Evolutionary conservation across 2,888 invertebrate genomes (phyloP).

Genomic region (Platerodrilus igneus): DNA sequence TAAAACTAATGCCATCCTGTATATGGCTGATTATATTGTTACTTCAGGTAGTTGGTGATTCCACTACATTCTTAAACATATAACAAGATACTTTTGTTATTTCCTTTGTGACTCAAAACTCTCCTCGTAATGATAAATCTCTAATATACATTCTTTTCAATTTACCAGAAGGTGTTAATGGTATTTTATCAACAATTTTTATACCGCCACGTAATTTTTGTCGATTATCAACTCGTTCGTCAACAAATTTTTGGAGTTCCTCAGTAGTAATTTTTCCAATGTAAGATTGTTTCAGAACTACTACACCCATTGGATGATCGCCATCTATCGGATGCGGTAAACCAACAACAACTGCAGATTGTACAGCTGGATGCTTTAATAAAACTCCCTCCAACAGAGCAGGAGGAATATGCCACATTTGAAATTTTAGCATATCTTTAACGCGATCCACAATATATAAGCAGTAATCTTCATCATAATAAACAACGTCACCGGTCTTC

Average conservation of each 20-base stretch:
- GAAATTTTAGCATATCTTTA: conserved; percentile 47
- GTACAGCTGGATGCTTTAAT: conserved; percentile 27
- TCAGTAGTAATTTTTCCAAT: conserved; percentile 30
- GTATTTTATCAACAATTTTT: conserved; percentile 14
- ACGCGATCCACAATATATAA: conserved; percentile 51
- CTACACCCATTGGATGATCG: conserved; percentile 28
- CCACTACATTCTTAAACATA: no score
- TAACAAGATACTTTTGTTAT: no score
- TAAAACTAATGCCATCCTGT: no score
- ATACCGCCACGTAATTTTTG: conserved; percentile 16
- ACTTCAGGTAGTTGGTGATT: no score
- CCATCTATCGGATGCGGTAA: conserved; percentile 30
- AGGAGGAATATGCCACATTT: conserved; percentile 27
- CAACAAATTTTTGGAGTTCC: conserved; percentile 22
- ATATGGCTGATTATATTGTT: no score
- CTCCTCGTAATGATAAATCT: background rate
- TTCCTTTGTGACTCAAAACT: no score
- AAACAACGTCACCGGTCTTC: conserved; percentile 53
- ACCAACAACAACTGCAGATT: conserved; percentile 27
- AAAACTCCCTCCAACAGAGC: conserved; percentile 27
- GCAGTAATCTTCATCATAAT: conserved; percentile 50
- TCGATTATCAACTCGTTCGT: conserved; percentile 14
- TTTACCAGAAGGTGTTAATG: conserved; percentile 18
- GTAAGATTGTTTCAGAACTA: conserved; percentile 22
- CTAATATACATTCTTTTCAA: conserved; percentile 6